phyloP scores from a whole-genome alignment of 2,888 invertebrate genomes.

The Epirrhoe alternata region DNA sequence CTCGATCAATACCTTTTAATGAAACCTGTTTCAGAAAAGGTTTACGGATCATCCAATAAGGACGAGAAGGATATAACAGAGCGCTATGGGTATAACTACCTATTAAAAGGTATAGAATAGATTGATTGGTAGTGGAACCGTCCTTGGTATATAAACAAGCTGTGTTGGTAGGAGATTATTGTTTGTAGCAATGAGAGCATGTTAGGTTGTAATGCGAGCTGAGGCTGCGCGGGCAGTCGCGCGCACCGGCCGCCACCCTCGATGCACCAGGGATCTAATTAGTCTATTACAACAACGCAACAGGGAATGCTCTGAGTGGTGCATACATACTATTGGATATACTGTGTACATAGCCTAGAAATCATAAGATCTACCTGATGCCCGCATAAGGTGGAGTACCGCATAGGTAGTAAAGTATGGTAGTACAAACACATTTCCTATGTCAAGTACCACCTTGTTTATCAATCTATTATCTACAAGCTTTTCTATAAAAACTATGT shows the following conservation, averaged over 20 bases:
- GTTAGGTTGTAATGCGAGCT: background rate
- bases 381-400: no score
- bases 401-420: no score
- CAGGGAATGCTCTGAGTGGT: background rate
- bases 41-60: background rate
- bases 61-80: background rate
- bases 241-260: background rate
- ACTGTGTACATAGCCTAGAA: background rate
- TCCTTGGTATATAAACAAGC: no score
- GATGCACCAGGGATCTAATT: background rate
- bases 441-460: no score
- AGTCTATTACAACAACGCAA: background rate
- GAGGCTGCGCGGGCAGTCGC: background rate
- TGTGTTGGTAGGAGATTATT: background rate
- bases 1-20: background rate
- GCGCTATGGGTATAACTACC: background rate
- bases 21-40: background rate
- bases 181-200: background rate
- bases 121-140: no score
- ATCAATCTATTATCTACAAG: no score
- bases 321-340: background rate
- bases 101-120: no score
- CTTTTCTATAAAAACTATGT: no score
- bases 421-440: no score
- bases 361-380: no score